Base-by-base conservation (phyloP, 2,888 invertebrate genomes). In the Resseliella maxima region DNA sequence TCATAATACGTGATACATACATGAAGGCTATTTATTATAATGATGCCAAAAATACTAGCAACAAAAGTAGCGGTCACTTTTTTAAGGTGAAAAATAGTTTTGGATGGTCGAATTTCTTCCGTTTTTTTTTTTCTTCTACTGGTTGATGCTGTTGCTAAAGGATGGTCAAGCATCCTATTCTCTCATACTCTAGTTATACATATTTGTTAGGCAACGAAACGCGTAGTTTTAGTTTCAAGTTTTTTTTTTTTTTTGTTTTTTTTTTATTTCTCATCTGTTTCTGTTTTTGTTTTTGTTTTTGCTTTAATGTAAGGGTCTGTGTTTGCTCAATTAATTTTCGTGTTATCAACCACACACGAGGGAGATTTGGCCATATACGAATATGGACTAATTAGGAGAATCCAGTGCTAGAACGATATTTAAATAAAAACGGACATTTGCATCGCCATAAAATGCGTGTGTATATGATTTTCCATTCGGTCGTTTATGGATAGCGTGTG, bases 271-370 rank as follows among this genome's bases (percentile, higher is more conserved):
- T n/a, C n/a, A n/a, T n/a, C n/a, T n/a, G n/a, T n/a, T n/a, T n/a
- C n/a, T n/a, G n/a, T n/a, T n/a, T n/a, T n/a, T n/a, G n/a, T n/a
- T n/a, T n/a, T n/a, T n/a, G n/a, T 38, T 38, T 83, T 83, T 38
- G 36, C n/a, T 83, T 83, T 38, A 83, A 38, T 83, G 83, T 83
- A 83, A 83, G 83, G 83, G 83, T 83, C 83, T 83, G 83, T 83
- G 83, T 83, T 83, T 83, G 83, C 83, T 83, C 83, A 83, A 83
- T 83, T 83, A 83, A 83, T 83, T 83, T 83, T 83, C 83, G 83
- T 83, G 83, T 83, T 83, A 83, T 83, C 83, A 83, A 38, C 83
- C 83, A 24, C 83, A 83, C 83, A 83, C 83, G 38, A 38, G 83
- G 38, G 83, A 83, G 38, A n/a, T 83, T 83, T 38, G 10, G 38